A percentile compares a stretch with the other conserved stretches of the same genome.
These are phyloP conservation scores for Atrichornis clamosus DNA, from an alignment of 2,113 vertebrate genomes.

Conservation along the genomic window DNA sequence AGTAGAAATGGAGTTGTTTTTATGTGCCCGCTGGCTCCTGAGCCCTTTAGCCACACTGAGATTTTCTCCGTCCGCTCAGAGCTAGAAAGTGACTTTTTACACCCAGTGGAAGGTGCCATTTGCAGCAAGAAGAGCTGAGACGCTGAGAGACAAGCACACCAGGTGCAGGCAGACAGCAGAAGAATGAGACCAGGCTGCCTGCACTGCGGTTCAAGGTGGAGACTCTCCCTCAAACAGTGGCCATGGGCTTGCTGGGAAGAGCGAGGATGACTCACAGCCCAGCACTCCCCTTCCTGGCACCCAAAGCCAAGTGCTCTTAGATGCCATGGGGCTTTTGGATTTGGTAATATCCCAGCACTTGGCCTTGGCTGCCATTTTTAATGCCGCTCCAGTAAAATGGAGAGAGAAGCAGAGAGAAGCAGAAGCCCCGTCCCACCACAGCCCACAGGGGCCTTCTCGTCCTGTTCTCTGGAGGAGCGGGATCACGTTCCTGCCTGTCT, in stretches of 20 bases:
- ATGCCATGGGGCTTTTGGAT: fast-evolving
- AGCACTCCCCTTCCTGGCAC: not conserved
- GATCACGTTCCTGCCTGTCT: not conserved
- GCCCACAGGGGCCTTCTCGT: fast-evolving
- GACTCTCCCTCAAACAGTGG: not conserved
- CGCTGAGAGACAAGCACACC: not conserved
- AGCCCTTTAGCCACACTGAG: not conserved
- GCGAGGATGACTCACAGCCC: not conserved
- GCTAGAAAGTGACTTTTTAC: not conserved
- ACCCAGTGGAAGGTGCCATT: not conserved
- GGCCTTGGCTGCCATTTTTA: not conserved
- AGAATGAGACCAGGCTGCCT: not conserved
- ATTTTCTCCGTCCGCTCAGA: not conserved
- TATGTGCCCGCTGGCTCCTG: not conserved
- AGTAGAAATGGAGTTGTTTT: not conserved
- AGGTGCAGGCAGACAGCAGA: not conserved
- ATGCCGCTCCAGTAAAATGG: fast-evolving
- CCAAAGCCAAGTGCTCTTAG: not conserved
- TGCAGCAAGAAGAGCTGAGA: not conserved
- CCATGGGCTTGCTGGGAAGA: not conserved
- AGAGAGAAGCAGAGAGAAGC: not conserved
- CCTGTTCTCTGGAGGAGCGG: fast-evolving
- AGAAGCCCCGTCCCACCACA: not conserved
- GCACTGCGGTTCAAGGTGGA: too few species aligned
- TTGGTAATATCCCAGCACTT: not conserved